Base-by-base conservation (phyloP, 2,888 invertebrate species). In the Rhodophaea formosa region DNA sequence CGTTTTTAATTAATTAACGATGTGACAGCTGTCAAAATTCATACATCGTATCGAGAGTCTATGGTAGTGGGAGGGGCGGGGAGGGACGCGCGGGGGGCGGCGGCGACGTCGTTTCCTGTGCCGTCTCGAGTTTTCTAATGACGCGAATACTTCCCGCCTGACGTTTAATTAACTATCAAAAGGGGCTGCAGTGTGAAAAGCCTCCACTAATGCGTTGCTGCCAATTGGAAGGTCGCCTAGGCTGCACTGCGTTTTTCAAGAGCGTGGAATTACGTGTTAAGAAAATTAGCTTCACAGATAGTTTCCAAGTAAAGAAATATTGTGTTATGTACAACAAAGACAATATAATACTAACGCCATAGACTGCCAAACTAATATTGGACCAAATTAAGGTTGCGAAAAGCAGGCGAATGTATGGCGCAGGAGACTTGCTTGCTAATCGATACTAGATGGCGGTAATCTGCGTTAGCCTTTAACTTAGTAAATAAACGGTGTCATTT, bases 91-190 rank as follows among this genome's bases (percentile, higher is more conserved):
- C 62, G 65, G 69, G 72, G 68, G 64, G 68, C 61, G 68, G 66
- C 76, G 80, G 77, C 80, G 80, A 68, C 83, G 70, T 62, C 66
- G 72, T 80, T 81, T 84, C 83, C 84, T 74, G 72, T 80, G 79
- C 72, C 79, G 76, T 75, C 78, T 70, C 73, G 78, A 75, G 74
- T 82, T 76, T 80, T 85, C 81, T 86, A 88, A 88, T 86, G 87
- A 84, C 81, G 85, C 75, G 84, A 83, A 86, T 86, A 86, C 86
- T 88, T 85, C 84, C 79, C 78, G 75, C 76, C 78, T 83, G 84
- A 85, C 86, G 84, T 84, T 87, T 88, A 87, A 88, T 88, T 88
- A 87, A 84, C 86, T 84, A 86, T 85, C 84, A 84, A 85, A 86
- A 78, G 77, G 54, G 54, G 54, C 45, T 51, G 51, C 16, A 51